These are phyloP conservation scores for Gymnocephalus cernua DNA, from an alignment of 2,113 vertebrate genomes.

Conservation along the genomic window DNA sequence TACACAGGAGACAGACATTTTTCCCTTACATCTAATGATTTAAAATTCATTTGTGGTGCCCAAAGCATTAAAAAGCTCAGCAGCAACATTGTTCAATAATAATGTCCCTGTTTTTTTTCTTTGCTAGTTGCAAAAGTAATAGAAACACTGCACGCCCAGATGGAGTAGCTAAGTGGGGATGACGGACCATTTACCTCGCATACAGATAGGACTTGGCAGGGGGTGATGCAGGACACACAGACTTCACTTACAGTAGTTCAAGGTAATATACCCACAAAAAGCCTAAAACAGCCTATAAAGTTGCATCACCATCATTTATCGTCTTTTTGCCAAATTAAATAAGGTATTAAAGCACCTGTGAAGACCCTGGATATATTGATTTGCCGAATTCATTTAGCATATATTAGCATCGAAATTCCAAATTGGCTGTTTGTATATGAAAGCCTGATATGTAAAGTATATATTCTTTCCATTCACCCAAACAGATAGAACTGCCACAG, in stretches of 20 bases:
- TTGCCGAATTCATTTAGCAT: too few species aligned
- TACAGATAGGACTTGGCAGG: neutral
- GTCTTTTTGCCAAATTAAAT: neutral
- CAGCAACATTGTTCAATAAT: neutral
- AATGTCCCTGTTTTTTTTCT: neutral
- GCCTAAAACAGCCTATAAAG: neutral
- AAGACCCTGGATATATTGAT: neutral
- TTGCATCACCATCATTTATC: neutral
- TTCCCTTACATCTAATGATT: neutral
- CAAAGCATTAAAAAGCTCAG: neutral
- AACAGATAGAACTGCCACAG: neutral
- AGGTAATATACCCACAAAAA: neutral
- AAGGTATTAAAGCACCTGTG: neutral
- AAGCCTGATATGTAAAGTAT: neutral
- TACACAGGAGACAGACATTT: neutral
- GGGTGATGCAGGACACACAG: neutral
- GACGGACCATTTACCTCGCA: neutral
- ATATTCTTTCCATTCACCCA: neutral
- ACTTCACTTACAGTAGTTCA: neutral
- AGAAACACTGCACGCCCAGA: neutral
- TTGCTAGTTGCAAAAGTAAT: neutral
- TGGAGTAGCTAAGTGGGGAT: neutral
- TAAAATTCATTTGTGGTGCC: neutral
- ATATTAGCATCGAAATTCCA: too few species aligned
- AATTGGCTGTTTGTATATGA: neutral